Conservation (phyloP, 2,888 invertebrate species). For the Zele albiditarsus region DNA sequence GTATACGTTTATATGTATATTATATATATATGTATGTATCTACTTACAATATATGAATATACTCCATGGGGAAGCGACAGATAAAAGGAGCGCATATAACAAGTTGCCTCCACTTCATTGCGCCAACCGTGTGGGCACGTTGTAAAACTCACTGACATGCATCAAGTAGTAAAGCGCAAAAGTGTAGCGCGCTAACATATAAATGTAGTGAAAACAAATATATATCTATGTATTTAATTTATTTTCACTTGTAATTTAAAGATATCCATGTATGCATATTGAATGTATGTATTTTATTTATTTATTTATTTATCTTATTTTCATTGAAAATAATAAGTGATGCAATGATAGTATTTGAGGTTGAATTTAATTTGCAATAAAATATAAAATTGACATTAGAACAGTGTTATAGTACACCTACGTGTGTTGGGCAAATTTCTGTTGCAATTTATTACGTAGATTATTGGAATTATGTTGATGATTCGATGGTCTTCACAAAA, state of each 20-base stretch:
- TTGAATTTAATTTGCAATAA: neutral
- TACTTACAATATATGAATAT: conserved; percentile 1
- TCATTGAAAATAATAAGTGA: neutral
- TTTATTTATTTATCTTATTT: neutral
- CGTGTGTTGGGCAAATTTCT: neutral
- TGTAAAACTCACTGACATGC: conserved; percentile 29
- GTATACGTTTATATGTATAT: neutral
- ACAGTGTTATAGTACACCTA: neutral
- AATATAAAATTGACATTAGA: neutral
- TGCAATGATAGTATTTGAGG: neutral
- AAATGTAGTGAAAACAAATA: neutral
- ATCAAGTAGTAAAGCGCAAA: conserved; percentile 6
- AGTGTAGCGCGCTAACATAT: neutral
- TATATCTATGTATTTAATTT: neutral
- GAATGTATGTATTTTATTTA: neutral
- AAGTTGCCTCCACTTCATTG: conserved; percentile 53
- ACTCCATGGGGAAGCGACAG: conserved; percentile 53
- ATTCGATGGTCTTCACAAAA: too few species aligned
- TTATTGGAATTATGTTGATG: too few species aligned
- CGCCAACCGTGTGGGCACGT: conserved; percentile 29
- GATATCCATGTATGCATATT: neutral
- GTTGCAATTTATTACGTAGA: too few species aligned
- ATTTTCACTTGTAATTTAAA: conserved; percentile 3
- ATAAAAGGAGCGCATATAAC: conserved; percentile 65
- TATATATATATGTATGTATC: conserved; percentile 2